A percentile compares a stretch with the other conserved stretches of the same genome.
Conservation (phyloP, 2,113 vertebrate species). For the Protobothrops mucrosquamatus region DNA sequence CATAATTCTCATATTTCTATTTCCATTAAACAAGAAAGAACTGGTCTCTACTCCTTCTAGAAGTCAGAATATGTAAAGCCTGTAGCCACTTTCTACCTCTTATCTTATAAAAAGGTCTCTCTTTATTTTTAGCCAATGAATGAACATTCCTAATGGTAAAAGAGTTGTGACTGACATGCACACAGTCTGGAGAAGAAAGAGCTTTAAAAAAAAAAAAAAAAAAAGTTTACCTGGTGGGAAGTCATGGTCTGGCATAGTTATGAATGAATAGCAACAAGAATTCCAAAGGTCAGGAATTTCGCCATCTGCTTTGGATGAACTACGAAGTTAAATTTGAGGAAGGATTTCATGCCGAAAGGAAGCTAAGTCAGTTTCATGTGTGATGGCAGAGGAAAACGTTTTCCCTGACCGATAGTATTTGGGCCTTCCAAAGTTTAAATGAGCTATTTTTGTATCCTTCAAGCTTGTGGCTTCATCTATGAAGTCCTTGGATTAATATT, state of each 20-base stretch:
- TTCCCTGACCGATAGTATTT: background rate
- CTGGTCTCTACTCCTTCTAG: background rate
- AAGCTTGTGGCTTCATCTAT: background rate
- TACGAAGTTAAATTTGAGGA: background rate
- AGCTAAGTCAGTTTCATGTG: background rate
- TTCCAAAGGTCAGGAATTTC: background rate
- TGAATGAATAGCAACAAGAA: background rate
- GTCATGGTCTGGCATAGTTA: background rate
- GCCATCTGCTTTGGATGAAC: background rate
- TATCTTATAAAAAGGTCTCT: background rate
- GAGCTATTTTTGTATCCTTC: background rate
- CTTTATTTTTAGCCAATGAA: background rate
- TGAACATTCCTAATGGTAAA: background rate
- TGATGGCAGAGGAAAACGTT: background rate
- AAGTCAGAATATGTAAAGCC: background rate
- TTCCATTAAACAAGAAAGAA: background rate
- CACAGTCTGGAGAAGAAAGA: background rate
- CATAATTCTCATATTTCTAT: background rate
- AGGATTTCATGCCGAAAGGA: background rate
- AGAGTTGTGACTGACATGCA: background rate
- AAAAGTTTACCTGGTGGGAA: background rate
- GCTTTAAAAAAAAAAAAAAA: background rate
- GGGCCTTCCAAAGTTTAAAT: background rate
- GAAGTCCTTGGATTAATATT: background rate
- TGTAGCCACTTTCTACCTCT: background rate